Evolutionary conservation across 2,888 invertebrate species (phyloP), one percentile per base, ranked within the genome.

Genomic region (Andrena dorsata): DNA sequence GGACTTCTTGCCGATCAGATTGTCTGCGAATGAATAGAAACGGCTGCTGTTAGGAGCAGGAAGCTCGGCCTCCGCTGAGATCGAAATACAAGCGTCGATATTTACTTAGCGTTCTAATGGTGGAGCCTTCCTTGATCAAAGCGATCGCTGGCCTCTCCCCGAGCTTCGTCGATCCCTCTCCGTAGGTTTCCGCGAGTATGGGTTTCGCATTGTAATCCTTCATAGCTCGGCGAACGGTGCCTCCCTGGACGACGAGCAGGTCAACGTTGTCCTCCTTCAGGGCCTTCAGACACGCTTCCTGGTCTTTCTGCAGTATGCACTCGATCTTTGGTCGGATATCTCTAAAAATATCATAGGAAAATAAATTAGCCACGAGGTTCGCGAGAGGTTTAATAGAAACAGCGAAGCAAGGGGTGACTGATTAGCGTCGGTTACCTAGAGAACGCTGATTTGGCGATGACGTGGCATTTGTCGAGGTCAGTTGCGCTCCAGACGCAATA

Each of bases 271-370:
- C 96, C 86, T 96, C 95, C 89, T 95, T 95, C 10, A 97, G 96
- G 64, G 95, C 95, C 83, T 95, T 95, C 90, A 97, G 94, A 91
- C 97, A 98, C 47, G 95, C 95, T 10, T 96, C 95, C 64, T 96
- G 95, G 32, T 95, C 95, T 53, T 95, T 94, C 60, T 97, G 96
- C 83, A 95, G 94, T 0, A 97, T 94, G 91, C 98, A 98, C 90
- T 97, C 96, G 65, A 98, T 95, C 86, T 96, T 96, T 0, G 98
- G 98, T 6, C 97, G 95, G 58, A 97, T 96, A 90, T 97, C 96
- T 75, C 97, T 92, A 66, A 6, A 10, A 47, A 35, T 13, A 16
- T 20, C 41, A 35, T 6, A 7, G 20, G 16, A 2, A 47, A 28
- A 13, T 13, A 0, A 16, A 10, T 41, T 41, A 41, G 41, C 41